phyloP scores from a whole-genome alignment of 2,113 vertebrate species.

The Nasalis larvatus region DNA sequence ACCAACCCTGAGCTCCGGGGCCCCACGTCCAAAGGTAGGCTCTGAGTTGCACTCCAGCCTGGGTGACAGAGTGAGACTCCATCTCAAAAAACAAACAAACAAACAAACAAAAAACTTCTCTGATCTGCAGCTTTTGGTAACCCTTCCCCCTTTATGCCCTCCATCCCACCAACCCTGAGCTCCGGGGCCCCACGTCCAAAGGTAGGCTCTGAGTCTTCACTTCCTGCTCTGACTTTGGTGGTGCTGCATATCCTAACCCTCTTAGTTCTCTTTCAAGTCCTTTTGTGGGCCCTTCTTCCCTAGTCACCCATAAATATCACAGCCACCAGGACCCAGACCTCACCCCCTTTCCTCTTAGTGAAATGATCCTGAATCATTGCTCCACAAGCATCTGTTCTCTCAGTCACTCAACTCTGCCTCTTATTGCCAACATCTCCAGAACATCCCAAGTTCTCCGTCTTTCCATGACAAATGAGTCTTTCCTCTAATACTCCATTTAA shows the following conservation, averaged over 20 bases:
- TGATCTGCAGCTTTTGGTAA: not conserved
- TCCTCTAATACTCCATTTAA: not conserved
- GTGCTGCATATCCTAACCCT: fast-evolving
- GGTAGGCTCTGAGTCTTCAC: not conserved
- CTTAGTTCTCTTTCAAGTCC: not conserved
- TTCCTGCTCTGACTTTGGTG: not conserved
- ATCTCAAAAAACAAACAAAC: no score
- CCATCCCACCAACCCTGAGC: not conserved
- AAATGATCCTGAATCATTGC: not conserved
- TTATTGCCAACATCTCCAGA: not conserved
- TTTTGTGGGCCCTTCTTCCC: not conserved
- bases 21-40: no score
- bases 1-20: not conserved
- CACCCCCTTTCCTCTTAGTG: not conserved
- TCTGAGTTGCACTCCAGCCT: no score
- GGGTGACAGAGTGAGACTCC: no score
- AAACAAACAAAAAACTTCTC: not conserved
- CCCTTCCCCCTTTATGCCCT: fast-evolving
- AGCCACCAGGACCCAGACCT: not conserved
- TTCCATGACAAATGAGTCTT: not conserved
- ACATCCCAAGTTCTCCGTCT: not conserved
- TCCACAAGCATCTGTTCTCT: not conserved
- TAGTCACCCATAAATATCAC: not conserved
- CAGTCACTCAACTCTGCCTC: not conserved
- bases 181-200: not conserved